Base-by-base conservation (phyloP, 1,140 invertebrate genomes). In the Drosophila ogumai region DNA sequence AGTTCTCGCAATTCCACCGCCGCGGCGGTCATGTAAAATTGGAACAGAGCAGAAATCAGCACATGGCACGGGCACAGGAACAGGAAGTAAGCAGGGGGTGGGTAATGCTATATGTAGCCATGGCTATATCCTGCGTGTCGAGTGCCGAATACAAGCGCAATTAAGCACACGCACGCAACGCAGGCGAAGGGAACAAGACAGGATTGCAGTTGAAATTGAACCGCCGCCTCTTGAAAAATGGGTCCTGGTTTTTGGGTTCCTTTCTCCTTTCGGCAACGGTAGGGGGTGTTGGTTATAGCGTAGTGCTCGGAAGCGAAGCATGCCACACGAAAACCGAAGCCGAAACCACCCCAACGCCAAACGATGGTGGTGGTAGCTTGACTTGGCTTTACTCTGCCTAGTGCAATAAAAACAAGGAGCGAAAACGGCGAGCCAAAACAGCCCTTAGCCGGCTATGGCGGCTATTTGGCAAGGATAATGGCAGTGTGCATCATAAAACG, bases 111-210 rank as follows among this genome's bases (percentile, higher is more conserved):
- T 19, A 25, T 46, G 47, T 19, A 25, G 12, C 47, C 15, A 47
- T 17, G 36, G 25, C 47, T 8, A 73, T 9, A 63, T 34, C 49
- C 32, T 13, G 72, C 46, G 46, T 54, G 73, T 52, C 61, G 59
- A 56, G 67, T 75, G 58, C 43, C 58, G 47, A 88, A 87, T 82
- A 87, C 82, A 79, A 72, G 84, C 84, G 84, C 79, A 79, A 86
- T 86, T 87, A 86, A 73, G 84, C 71, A 82, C 82, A 87, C 76
- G 84, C 84, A 84, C 82, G 76, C 64, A 71, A 80, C 67, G 73
- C 63, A 69, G 72, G 65, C 59, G 46, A 74, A 56, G 52, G 25
- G 64, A 56, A 65, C 17, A 36, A 38, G 60, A 34, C 68, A 31
- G 52, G 44, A 72, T 41, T 72, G 65, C 65, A 58, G 52, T 71